Evolutionary conservation across 2,113 vertebrate genomes (phyloP), one percentile per base, ranked within the genome.

Genomic region (Sporophila hypoxantha): DNA sequence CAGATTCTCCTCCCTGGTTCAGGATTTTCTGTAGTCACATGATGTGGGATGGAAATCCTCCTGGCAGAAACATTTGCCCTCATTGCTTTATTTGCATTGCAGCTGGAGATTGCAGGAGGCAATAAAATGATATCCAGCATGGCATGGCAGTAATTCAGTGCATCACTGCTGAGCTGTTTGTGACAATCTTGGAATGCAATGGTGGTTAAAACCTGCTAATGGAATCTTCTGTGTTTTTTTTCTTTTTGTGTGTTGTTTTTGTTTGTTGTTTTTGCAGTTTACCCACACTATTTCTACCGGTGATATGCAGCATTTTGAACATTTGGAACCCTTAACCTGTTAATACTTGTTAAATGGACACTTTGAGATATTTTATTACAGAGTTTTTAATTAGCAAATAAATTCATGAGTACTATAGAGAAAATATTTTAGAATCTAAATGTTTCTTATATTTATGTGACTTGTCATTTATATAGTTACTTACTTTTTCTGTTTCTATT

Each of bases 251-350:
- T 77, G 21, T 74, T 52, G 73, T 44, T 47, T 52, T 16, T 36
- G 57, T 80, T 76, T 69, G 57, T 79, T 68, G 27, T 87, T 91
- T 69, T 95, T 95, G 22, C 97, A 99, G 98, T 98, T 96, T 98
- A 98, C 97, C 98, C 98, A 86, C 98, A 99, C 98, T 99, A 99
- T 98, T 98, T 99, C 98, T 99, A 99, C 98, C 97, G 98, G 96
- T 99, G 98, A 97, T 92, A 92, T 82, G 96, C 96, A 89, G 92
- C 94, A 68, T 89, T 93, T 81, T 67, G 94, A 93, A 93, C 70
- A 87, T 95, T 61, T 94, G 97, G 96, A 97, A 87, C 91, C 95
- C 85, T 66, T 92, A 88, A 94, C 94, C 94, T 96, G 96, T 96
- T 96, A 88, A 96, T 94, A 96, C 94, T 96, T 96, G 93, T 97